Percentiles rank a stretch among this genome's conserved stretches.
phyloP scores from a whole-genome alignment of 2,888 invertebrate species.

The Orthonychiurus folsomi region DNA sequence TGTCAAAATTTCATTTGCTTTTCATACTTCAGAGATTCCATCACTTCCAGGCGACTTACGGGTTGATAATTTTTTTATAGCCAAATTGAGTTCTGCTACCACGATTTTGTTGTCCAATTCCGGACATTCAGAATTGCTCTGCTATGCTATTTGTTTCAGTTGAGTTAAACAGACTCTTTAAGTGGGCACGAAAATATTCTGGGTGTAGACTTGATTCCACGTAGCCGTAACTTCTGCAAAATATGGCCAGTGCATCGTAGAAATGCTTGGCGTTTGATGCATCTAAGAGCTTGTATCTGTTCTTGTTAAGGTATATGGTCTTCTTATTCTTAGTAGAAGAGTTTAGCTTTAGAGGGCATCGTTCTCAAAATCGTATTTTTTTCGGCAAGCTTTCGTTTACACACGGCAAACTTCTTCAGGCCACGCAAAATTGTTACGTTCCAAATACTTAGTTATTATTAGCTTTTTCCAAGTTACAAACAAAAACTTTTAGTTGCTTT shows the following conservation, averaged over 20 bases:
- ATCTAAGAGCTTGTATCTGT: not conserved
- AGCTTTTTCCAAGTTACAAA: no score
- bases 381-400: no score
- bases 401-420: no score
- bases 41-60: not conserved
- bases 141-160: not conserved
- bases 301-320: no score
- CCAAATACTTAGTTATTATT: no score
- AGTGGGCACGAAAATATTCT: no score
- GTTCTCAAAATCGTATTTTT: no score
- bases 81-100: not conserved
- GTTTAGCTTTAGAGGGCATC: no score
- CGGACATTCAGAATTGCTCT: not conserved
- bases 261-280: not conserved
- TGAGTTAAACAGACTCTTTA: not conserved
- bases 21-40: no score
- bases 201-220: not conserved
- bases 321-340: no score
- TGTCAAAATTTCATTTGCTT: not conserved
- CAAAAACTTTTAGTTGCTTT: no score
- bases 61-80: not conserved
- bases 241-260: not conserved
- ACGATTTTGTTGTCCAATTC: not conserved
- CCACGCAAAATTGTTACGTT: no score
- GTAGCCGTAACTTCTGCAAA: not conserved